These are phyloP conservation scores for Hippocampus mohnikei DNA, from an alignment of 2,113 vertebrate species.

Conservation along the genomic window DNA sequence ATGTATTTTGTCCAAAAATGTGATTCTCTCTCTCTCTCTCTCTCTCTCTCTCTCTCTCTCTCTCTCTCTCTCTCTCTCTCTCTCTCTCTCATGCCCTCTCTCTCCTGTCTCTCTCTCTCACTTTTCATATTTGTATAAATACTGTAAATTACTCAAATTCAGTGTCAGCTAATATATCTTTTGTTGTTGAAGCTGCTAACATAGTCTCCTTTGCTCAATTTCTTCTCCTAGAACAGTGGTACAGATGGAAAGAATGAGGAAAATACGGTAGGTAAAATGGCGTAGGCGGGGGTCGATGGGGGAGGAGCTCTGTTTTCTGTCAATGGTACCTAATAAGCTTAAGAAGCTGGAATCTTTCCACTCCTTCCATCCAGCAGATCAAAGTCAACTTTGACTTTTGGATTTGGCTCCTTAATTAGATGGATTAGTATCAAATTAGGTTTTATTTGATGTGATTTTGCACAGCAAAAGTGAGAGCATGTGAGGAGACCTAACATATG, in stretches of 20 bases:
- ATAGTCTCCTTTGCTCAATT: neutral
- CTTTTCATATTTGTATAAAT: no score
- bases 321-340: constrained; percentile 50
- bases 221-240: neutral
- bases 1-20: no score
- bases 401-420: constrained; percentile 57
- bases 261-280: constrained; percentile 13
- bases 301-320: constrained; percentile 21
- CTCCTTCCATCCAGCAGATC: constrained; percentile 41
- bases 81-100: no score
- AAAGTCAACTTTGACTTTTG: constrained; percentile 54
- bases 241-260: constrained; percentile 6
- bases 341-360: constrained; percentile 47
- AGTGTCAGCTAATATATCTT: neutral
- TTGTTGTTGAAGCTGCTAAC: neutral
- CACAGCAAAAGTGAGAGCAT: constrained; percentile 26
- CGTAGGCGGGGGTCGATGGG: neutral
- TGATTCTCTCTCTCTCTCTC: no score
- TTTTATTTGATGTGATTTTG: constrained; percentile 50
- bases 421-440: constrained; percentile 68
- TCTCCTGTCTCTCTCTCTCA: no score
- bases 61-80: no score
- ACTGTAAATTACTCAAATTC: neutral
- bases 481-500: constrained; percentile 28
- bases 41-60: no score